phyloP scores from a whole-genome alignment of 2,888 invertebrate species.

The Chrysotoxum bicinctum region DNA sequence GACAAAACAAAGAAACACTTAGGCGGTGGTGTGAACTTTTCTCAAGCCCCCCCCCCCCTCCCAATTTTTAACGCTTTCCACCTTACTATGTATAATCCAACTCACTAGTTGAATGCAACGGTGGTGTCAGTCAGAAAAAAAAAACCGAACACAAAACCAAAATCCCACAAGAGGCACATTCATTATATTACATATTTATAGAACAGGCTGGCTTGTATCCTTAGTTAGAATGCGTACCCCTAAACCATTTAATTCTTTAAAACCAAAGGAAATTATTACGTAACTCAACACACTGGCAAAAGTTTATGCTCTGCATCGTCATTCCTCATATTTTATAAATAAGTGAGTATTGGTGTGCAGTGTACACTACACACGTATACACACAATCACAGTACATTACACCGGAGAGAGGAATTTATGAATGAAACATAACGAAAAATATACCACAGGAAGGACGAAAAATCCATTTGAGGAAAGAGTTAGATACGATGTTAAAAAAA shows the following conservation, averaged over 20 bases:
- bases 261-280: slow-evolving; percentile 57
- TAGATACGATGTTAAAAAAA: slow-evolving; percentile 5
- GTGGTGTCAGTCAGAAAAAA: neutral
- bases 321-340: neutral
- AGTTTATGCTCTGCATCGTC: slow-evolving; percentile 23
- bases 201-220: slow-evolving; percentile 15
- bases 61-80: neutral
- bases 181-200: neutral
- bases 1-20: slow-evolving; percentile 41
- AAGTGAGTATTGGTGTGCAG: neutral
- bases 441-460: slow-evolving; percentile 41
- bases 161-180: slow-evolving; percentile 16
- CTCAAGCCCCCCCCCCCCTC: neutral
- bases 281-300: slow-evolving; percentile 45
- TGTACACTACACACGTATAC: neutral
- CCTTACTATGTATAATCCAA: slow-evolving; percentile 6
- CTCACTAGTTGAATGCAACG: slow-evolving; percentile 63
- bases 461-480: slow-evolving; percentile 27
- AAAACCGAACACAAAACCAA: slow-evolving; percentile 1
- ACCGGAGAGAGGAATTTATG: slow-evolving; percentile 48
- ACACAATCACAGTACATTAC: neutral
- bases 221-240: slow-evolving; percentile 34
- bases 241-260: slow-evolving; percentile 35
- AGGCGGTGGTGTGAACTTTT: slow-evolving; percentile 42
- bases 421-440: slow-evolving; percentile 53